Evolutionary conservation across 1,140 invertebrate species (phyloP).

Genomic region (Papilio glaucus): DNA sequence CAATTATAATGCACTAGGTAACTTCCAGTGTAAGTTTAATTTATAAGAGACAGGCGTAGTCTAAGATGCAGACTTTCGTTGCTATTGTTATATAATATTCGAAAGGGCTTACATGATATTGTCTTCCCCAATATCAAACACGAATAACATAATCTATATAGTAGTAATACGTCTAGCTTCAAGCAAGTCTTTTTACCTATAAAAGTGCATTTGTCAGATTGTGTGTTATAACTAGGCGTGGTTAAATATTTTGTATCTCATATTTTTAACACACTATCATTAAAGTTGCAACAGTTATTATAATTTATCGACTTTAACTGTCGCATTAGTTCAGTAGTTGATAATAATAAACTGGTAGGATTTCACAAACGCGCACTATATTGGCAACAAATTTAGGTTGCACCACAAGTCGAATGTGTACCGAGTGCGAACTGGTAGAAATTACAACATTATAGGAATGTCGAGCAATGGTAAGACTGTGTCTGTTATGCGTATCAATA

Average conservation of each 20-base stretch:
- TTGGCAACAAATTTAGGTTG: conserved; percentile 45
- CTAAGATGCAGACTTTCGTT: conserved; percentile 8
- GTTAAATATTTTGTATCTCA: conserved; percentile 38
- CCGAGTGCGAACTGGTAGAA: conserved; percentile 38
- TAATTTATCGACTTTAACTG: conserved; percentile 14
- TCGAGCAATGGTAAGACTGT: conserved; percentile 30
- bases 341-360: conserved; percentile 33
- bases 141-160: no score
- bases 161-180: no score
- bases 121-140: no score
- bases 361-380: conserved; percentile 41
- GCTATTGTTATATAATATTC: conserved; percentile 39
- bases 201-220: background rate
- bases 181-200: no score
- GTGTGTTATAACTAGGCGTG: conserved; percentile 14
- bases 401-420: conserved; percentile 41
- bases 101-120: conserved; percentile 34
- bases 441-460: conserved; percentile 44
- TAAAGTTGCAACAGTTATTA: background rate
- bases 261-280: conserved; percentile 28
- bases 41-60: conserved; percentile 11
- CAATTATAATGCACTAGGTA: conserved; percentile 2
- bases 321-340: conserved; percentile 25
- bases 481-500: conserved; percentile 23
- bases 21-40: background rate